Conservation (phyloP, 2,797 vertebrate species). For the Hypotaenidia philippensis region DNA sequence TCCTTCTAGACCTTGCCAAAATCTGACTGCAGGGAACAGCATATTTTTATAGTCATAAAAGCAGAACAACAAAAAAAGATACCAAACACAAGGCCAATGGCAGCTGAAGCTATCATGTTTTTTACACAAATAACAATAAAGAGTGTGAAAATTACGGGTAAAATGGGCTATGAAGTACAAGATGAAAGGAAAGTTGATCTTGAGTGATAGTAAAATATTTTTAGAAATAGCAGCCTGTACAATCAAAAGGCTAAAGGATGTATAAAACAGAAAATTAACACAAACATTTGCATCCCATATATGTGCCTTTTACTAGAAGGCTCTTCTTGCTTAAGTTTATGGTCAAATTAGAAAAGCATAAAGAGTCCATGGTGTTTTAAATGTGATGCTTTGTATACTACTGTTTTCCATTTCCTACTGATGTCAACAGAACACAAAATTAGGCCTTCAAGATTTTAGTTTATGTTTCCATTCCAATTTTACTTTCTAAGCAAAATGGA, state of each 20-base stretch:
- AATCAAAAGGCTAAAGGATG: background rate
- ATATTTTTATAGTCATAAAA: constrained; percentile 62
- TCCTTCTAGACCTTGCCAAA: constrained; percentile 59
- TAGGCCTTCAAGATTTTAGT: background rate
- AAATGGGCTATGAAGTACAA: background rate
- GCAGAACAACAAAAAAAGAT: constrained; percentile 60
- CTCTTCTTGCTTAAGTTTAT: constrained; percentile 10
- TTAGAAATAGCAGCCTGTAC: background rate
- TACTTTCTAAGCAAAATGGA: background rate
- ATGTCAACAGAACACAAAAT: background rate
- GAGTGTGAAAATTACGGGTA: constrained; percentile 22
- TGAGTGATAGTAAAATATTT: constrained; percentile 1
- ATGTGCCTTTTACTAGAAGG: constrained; percentile 12
- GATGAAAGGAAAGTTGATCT: background rate
- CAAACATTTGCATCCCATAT: background rate
- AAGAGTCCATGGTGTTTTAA: constrained; percentile 23
- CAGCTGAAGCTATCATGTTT: constrained; percentile 9
- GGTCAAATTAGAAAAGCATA: constrained; percentile 11
- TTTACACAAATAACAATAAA: constrained; percentile 45
- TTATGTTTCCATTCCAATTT: background rate
- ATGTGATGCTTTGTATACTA: background rate
- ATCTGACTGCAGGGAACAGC: constrained; percentile 40
- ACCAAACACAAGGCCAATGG: constrained; percentile 15
- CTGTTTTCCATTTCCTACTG: background rate
- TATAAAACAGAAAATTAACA: constrained; percentile 28